Conservation (phyloP, 2,797 vertebrate genomes). For the Sparidentex hasta region DNA sequence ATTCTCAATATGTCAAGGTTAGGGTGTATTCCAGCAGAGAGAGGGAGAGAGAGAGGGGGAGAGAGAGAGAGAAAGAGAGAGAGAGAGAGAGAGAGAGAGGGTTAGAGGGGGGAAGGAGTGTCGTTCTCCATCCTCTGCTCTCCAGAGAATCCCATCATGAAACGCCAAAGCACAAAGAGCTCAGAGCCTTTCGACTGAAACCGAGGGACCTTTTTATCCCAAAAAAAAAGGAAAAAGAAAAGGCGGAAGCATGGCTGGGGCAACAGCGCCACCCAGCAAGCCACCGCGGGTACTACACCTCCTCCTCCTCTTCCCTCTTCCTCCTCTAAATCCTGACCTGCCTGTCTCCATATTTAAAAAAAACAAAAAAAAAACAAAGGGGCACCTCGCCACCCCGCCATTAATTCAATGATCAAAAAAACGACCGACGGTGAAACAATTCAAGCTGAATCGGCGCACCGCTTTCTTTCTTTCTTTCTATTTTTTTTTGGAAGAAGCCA, state of each 20-base stretch:
- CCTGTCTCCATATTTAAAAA: constrained; percentile 7
- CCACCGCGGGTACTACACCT: constrained; percentile 43
- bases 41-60: constrained; percentile 22
- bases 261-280: constrained; percentile 81
- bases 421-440: constrained; percentile 45
- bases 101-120: constrained; percentile 74
- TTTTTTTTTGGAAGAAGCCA: constrained; percentile 21
- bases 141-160: constrained; percentile 85
- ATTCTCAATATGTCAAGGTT: constrained; percentile 83
- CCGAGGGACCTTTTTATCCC: constrained; percentile 68
- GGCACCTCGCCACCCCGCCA: constrained; percentile 4
- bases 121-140: constrained; percentile 83
- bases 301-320: background rate
- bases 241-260: constrained; percentile 58
- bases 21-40: constrained; percentile 76
- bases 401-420: constrained; percentile 76
- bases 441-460: constrained; percentile 21
- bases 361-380: constrained; percentile 17
- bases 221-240: too few species aligned
- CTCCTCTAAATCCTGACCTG: constrained; percentile 44
- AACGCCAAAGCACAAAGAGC: constrained; percentile 83
- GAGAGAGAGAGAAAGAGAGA: constrained; percentile 22
- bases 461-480: background rate
- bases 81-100: constrained; percentile 53
- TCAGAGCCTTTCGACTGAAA: constrained; percentile 77